Conservation (phyloP, 2,113 vertebrate species). For the Phocoena sinus region DNA sequence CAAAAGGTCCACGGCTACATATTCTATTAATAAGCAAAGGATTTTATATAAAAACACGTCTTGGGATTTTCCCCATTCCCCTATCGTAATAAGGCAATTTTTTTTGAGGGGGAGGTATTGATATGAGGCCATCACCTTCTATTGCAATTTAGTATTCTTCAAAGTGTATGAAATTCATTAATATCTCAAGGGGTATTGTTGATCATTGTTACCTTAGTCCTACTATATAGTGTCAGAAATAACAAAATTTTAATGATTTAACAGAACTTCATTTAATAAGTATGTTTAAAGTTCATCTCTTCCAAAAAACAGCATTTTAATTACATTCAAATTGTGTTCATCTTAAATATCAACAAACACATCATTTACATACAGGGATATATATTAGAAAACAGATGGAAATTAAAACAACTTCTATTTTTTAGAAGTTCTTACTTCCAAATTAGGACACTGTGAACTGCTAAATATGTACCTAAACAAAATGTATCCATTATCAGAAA, state of each 20-base stretch:
- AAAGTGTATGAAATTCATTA: background rate
- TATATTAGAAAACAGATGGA: conserved; percentile 59
- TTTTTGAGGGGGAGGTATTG: background rate
- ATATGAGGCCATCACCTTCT: conserved; percentile 1
- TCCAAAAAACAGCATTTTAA: conserved; percentile 59
- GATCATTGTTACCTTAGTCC: background rate
- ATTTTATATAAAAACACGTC: background rate
- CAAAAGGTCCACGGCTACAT: background rate
- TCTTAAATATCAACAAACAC: conserved; percentile 56
- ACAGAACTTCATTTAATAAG: conserved; percentile 58
- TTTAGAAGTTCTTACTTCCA: conserved; percentile 57
- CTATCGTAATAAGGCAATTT: background rate
- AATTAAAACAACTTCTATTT: conserved; percentile 64
- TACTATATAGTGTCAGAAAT: conserved; percentile 35
- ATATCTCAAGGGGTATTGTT: background rate
- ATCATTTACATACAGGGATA: conserved; percentile 54
- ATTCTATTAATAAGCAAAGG: background rate
- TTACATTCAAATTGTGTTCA: conserved; percentile 64
- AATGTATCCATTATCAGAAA: conserved; percentile 45
- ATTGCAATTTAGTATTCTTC: background rate
- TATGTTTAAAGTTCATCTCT: conserved; percentile 60
- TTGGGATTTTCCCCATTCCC: background rate
- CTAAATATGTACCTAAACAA: conserved; percentile 37
- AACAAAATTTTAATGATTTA: conserved; percentile 39
- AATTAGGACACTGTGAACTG: conserved; percentile 54